These are phyloP conservation scores for Latrodectus elegans DNA, from an alignment of 2,888 invertebrate species.

Conservation along the genomic window DNA sequence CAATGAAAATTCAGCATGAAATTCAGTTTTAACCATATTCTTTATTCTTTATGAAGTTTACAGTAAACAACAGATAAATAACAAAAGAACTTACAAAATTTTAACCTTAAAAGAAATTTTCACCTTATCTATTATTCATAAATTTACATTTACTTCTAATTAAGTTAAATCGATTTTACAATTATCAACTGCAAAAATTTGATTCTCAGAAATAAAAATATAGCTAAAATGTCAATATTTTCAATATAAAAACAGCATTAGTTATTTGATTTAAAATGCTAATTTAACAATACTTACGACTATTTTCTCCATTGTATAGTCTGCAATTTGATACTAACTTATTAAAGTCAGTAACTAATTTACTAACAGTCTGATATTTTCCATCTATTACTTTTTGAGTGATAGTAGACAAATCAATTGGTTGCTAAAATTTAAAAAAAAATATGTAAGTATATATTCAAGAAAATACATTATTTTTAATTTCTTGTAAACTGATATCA, in stretches of 20 bases:
- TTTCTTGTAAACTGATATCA: too few relatives aligned
- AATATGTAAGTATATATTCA: slow-evolving; percentile 73
- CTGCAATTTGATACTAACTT: slow-evolving; percentile 94
- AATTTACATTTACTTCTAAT: not conserved
- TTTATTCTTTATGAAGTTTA: too few relatives aligned
- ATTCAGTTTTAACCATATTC: too few relatives aligned
- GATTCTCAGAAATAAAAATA: not conserved
- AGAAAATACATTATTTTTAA: too few relatives aligned
- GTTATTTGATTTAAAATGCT: too few relatives aligned
- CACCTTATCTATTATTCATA: not conserved
- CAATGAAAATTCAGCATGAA: too few relatives aligned
- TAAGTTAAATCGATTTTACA: not conserved
- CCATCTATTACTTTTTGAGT: slow-evolving; percentile 89
- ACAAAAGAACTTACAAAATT: too few relatives aligned
- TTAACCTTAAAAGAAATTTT: not conserved
- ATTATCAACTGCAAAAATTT: not conserved
- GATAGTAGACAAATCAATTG: slow-evolving; percentile 92
- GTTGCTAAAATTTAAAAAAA: slow-evolving; percentile 74
- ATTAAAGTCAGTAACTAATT: slow-evolving; percentile 91
- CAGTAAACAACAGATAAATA: too few relatives aligned
- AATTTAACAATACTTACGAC: slow-evolving; percentile 78
- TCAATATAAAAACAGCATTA: not conserved
- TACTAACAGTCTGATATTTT: slow-evolving; percentile 84
- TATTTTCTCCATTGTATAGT: slow-evolving; percentile 92
- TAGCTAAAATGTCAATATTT: not conserved